Evolutionary conservation across 2,113 vertebrate species (phyloP), one percentile per base, ranked within the genome.

Genomic region (Leucopternis melanops): DNA sequence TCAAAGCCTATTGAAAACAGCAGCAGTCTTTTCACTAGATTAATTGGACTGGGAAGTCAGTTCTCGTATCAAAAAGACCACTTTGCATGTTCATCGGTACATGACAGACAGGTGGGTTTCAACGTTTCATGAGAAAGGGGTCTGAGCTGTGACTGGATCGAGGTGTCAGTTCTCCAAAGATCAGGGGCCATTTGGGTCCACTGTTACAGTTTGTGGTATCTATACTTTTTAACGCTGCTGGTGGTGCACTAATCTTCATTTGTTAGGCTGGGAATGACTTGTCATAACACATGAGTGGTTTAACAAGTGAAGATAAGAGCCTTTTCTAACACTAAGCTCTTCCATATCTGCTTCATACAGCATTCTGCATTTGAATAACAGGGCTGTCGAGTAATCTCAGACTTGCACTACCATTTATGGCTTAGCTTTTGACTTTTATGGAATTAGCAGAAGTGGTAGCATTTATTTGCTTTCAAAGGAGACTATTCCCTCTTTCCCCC

Each of bases 361-460:
- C 49, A 69, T 81, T 90, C 92, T 81, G 70, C 29, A 65, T 93
- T 80, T 92, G 94, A 95, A 81, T 95, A 93, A 85, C 58, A 85
- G 44, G 15, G 67, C 73, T 89, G 73, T 27, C 40, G 4, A 91
- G 40, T 91, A 93, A 94, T 92, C 82, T 90, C 74, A 58, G 75
- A 65, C 36, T 74, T 49, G 63, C 57, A 54, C 42, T 89, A 52
- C 52, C 47, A 29, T 92, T 91, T 95, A 88, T 85, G 70, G 73
- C 92, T 95, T 84, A 95, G 89, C 74, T 75, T 94, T 93, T 75
- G 50, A 85, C 85, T 95, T 91, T 65, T 23, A 92, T 86, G 89
- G 63, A 70, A 81, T 95, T 93, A 93, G 77, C 44, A 95, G 80
- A 94, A 95, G 69, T 52, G 55, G 49, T 47, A 95, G 50, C 40